phyloP scores from a whole-genome alignment of 2,113 vertebrate genomes.

The Marmota monax region DNA sequence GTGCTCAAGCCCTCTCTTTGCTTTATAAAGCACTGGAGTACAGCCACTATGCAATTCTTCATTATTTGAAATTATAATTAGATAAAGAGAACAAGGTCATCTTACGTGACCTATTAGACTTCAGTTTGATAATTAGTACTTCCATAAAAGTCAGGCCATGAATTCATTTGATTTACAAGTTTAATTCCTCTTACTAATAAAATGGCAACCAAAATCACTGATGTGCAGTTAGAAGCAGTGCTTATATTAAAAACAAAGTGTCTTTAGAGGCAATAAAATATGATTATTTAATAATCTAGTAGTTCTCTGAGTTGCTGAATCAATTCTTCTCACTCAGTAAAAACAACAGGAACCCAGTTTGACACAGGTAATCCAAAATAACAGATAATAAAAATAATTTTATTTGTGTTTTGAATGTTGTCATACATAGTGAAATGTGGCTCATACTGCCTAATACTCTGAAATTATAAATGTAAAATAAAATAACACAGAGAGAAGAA shows the following conservation, averaged over 20 bases:
- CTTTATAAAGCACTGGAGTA: conserved; percentile 17
- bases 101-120: background rate
- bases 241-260: conserved; percentile 27
- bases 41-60: background rate
- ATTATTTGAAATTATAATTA: conserved; percentile 48
- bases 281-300: background rate
- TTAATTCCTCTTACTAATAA: conserved; percentile 48
- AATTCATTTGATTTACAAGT: conserved; percentile 34
- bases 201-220: conserved; percentile 9
- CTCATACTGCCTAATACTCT: background rate
- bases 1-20: background rate
- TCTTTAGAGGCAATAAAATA: background rate
- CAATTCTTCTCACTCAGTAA: conserved; percentile 27
- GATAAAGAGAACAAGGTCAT: background rate
- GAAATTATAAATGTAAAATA: conserved; percentile 46
- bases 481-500: conserved; percentile 31
- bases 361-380: conserved; percentile 33
- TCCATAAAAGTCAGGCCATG: background rate
- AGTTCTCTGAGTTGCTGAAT: conserved; percentile 52
- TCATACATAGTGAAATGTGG: conserved; percentile 3
- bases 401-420: conserved; percentile 50
- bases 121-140: conserved; percentile 35
- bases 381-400: conserved; percentile 53
- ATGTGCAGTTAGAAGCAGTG: background rate
- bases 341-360: background rate